Evolutionary conservation across 2,113 vertebrate species (phyloP).

Genomic region (Herpetotheres cachinnans): DNA sequence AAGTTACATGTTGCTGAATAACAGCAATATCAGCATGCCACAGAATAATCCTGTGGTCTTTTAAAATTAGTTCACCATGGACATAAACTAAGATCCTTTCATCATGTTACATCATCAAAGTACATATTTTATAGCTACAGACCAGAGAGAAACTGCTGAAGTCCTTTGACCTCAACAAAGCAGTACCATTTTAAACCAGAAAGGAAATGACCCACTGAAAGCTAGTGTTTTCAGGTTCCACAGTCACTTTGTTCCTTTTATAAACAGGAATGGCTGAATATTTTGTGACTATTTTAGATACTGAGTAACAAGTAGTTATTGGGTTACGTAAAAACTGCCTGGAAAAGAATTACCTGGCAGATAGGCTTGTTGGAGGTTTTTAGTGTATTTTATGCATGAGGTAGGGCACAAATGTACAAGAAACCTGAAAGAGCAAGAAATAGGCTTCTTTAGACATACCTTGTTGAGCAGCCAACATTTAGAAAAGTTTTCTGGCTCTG

Average conservation of each 20-base stretch:
- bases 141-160: background rate
- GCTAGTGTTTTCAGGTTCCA: rapidly evolving
- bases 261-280: background rate
- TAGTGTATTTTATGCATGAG: background rate
- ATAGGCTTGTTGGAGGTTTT: background rate
- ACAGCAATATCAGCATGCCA: background rate
- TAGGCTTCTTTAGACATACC: background rate
- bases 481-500: background rate
- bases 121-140: background rate
- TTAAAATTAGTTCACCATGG: background rate
- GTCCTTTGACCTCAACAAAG: background rate
- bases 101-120: background rate
- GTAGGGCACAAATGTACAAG: background rate
- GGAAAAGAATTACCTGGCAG: background rate
- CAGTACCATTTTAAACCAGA: background rate
- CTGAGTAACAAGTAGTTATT: background rate
- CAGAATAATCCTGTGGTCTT: background rate
- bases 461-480: background rate
- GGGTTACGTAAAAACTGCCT: background rate
- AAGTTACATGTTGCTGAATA: background rate
- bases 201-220: background rate
- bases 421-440: background rate
- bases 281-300: background rate
- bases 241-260: background rate
- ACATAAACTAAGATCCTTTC: background rate